Base-by-base conservation (phyloP, 1,140 invertebrate genomes). In the Lasaia peninsularis region DNA sequence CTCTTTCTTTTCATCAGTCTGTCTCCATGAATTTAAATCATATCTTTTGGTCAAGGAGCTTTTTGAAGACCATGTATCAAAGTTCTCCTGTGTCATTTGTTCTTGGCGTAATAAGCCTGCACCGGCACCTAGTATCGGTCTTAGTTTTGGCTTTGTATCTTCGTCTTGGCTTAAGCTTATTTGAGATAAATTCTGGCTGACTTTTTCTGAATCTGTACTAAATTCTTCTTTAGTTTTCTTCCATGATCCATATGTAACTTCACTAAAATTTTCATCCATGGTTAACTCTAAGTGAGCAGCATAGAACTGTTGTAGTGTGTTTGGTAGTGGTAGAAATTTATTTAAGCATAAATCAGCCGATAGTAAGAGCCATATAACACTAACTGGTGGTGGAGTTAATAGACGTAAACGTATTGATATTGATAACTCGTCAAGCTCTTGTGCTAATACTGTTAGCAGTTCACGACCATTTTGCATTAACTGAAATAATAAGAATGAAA, bases 401-500 rank as follows among this genome's bases (percentile, higher is more conserved):
- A 88, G 53, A 0, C 86, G 70, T 0, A 80, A 73, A 4, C 84
- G 66, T 52, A 88, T 82, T 0, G 80, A 83, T 44, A 85, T 86
- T 9, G 86, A 85, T 0, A 88, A 56, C 7, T 88, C 84, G 21
- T 88, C 86, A 1, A 87, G 31, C 5, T 87, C 84, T 35, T 83
- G 76, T 0, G 76, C 67, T 7, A 79, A 62, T 0, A 85, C 75
- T 1, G 82, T 71, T 3, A 88, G 62, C 0, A 88, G 71, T 33
- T 88, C 86, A 10, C 83, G 61, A 1, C 86, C 86, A 32, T 88
- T 88, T 53, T 88, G 86, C 86, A 88, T 88, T 44, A 88, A 59
- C 86, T 88, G 76, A 21, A 67, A 75, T 44, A 9, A 49, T 60
- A 58, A 24, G 16, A 37, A 37, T 37, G 2, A 14, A 14, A 11